Conservation (phyloP, 2,888 invertebrate genomes). For the Drosophila planitibia region DNA sequence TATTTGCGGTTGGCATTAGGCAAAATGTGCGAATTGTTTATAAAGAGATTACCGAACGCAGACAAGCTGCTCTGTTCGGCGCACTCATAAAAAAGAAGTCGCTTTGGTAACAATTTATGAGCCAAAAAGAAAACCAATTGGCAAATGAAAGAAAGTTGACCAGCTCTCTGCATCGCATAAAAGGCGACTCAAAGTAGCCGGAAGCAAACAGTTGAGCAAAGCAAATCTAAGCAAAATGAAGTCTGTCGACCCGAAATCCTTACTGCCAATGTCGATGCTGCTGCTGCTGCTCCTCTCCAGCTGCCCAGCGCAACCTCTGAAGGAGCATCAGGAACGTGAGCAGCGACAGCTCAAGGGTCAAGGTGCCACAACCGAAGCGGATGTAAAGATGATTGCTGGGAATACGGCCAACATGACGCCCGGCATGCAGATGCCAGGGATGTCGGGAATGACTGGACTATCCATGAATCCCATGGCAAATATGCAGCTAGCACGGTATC, state of each 20-base stretch:
- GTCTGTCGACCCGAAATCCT: slow-evolving; percentile 40
- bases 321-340: slow-evolving; percentile 49
- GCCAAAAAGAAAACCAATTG: slow-evolving; percentile 55
- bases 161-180: slow-evolving; percentile 54
- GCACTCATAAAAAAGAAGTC: slow-evolving; percentile 64
- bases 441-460: slow-evolving; percentile 24
- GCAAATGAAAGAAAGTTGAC: slow-evolving; percentile 70
- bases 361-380: slow-evolving; percentile 45
- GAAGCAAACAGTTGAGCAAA: slow-evolving; percentile 70
- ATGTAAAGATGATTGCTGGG: slow-evolving; percentile 63
- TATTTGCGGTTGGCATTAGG: slow-evolving; percentile 75
- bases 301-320: slow-evolving; percentile 46
- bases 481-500: slow-evolving; percentile 61
- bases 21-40: slow-evolving; percentile 80
- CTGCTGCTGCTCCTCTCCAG: slow-evolving; percentile 22
- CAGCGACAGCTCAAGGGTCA: slow-evolving; percentile 63
- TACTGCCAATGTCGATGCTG: slow-evolving; percentile 46
- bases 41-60: slow-evolving; percentile 80
- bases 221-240: slow-evolving; percentile 58
- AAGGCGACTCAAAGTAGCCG: slow-evolving; percentile 54
- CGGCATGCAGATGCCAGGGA: slow-evolving; percentile 26
- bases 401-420: slow-evolving; percentile 54
- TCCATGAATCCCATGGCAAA: slow-evolving; percentile 54
- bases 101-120: slow-evolving; percentile 53
- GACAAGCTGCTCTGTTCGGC: slow-evolving; percentile 58